Base-by-base conservation (phyloP, 2,797 vertebrate genomes). In the Sebastes elongatus region DNA sequence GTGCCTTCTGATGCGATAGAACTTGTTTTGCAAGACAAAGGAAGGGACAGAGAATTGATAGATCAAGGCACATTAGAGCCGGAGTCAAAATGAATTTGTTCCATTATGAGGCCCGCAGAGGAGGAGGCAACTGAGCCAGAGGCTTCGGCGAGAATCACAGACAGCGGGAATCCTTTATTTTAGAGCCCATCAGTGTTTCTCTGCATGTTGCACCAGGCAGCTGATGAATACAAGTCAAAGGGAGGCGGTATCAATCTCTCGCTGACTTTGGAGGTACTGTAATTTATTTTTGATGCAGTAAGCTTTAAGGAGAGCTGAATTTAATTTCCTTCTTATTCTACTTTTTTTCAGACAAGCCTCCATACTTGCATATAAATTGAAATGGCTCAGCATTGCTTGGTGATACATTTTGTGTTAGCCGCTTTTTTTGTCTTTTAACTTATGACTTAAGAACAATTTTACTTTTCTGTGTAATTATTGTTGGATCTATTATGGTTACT, bases 41-140 rank as follows among this genome's bases (percentile, higher is more conserved):
- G 52, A 74, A 72, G 65, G 52, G 70, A 82, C 52, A 76, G 65
- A 83, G 71, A 84, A 86, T 59, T 87, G 82, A 88, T 68, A 69
- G 71, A 93, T 90, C 71, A 88, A 81, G 64, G 64, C 67, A 88
- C 76, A 87, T 91, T 85, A 89, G 61, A 85, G 71, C 14, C 1
- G 0, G 28, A 89, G 86, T 85, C 71, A 71, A 87, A 92, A 87
- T 81, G 49, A 74, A 93, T 86, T 69, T 71, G 62, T 73, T 80
- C 83, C 84, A 88, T 86, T 86, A 86, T 38, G 68, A 71, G 60
- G 49, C 46, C 82, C 60, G 69, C 49, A 72, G 81, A 83, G 63
- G 55, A 79, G 35, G 57, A 68, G 25, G 69, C 5, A 3, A 52
- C 46, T 18, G 80, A 87, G 79, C 64, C 81, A 73, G 74, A 85